Percentiles rank a stretch among this genome's conserved stretches.
phyloP scores from a whole-genome alignment of 2,797 vertebrate genomes.

The Cephalopachus bancanus region DNA sequence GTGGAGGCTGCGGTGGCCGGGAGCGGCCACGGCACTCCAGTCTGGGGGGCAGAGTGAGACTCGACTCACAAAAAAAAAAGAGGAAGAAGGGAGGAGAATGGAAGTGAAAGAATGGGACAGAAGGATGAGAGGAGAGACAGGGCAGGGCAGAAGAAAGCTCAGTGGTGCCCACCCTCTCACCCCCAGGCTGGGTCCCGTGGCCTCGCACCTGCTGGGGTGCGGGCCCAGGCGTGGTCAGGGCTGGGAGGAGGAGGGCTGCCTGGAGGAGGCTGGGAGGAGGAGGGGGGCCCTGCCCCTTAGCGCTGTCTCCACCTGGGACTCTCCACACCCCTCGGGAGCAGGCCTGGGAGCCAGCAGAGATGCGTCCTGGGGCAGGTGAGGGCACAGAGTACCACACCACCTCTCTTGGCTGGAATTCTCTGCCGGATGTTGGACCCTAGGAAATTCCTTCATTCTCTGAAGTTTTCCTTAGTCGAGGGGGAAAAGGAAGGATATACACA shows the following conservation, averaged over 20 bases:
- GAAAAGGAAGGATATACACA: not conserved
- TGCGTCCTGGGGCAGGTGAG: accelerated
- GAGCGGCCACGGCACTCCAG: too few relatives aligned
- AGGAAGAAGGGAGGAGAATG: not conserved
- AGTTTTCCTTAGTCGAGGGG: not conserved
- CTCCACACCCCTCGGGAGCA: not conserved
- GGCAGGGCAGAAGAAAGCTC: not conserved
- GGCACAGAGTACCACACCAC: not conserved
- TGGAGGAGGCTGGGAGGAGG: too few relatives aligned
- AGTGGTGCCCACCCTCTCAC: too few relatives aligned
- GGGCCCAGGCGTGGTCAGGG: not conserved
- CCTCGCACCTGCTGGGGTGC: too few relatives aligned
- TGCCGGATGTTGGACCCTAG: not conserved
- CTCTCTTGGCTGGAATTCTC: not conserved
- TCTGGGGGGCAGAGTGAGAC: too few relatives aligned
- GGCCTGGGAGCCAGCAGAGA: not conserved
- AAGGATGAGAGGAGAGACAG: not conserved
- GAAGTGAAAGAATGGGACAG: not conserved
- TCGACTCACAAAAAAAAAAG: too few relatives aligned
- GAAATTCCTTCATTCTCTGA: not conserved
- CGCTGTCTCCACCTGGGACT: not conserved
- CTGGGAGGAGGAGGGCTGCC: not conserved
- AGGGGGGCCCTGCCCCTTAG: not conserved
- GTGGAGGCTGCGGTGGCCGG: too few relatives aligned
- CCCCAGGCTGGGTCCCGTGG: too few relatives aligned